These are phyloP conservation scores for Garra rufa DNA, from an alignment of 2,113 vertebrate species.

Conservation along the genomic window DNA sequence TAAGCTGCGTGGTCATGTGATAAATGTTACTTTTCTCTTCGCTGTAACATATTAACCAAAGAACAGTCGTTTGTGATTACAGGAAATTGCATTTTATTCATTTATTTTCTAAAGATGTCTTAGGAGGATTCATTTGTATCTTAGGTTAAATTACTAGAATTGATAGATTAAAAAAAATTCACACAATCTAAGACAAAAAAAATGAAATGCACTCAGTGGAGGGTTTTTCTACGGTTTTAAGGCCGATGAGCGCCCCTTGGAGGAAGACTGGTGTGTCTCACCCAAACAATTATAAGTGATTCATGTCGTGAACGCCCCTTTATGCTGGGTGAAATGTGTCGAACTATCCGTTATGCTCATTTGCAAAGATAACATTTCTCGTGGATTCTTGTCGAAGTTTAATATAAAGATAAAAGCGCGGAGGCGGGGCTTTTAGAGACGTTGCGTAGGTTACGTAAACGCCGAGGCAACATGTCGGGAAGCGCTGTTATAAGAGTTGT, in stretches of 20 bases:
- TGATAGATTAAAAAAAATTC: background rate
- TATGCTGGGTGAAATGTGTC: background rate
- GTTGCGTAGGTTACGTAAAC: background rate
- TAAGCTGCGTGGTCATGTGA: background rate
- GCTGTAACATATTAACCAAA: background rate
- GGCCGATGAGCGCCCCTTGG: background rate
- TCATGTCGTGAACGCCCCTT: background rate
- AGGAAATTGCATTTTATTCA: background rate
- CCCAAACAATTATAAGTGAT: background rate
- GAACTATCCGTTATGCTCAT: background rate
- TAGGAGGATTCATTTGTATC: background rate
- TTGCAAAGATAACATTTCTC: background rate
- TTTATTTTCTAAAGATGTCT: background rate
- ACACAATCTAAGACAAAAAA: background rate
- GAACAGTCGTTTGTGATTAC: background rate
- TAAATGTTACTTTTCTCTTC: background rate
- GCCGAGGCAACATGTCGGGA: slow-evolving; percentile 23
- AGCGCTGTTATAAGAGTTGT: background rate
- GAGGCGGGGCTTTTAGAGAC: background rate
- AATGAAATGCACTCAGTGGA: too few species aligned
- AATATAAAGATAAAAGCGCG: background rate
- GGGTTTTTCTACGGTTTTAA: background rate
- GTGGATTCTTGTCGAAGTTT: background rate
- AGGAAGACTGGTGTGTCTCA: background rate
- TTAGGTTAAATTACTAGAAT: background rate